phyloP scores from a whole-genome alignment of 2,113 vertebrate species.

The Gymnocephalus cernua region DNA sequence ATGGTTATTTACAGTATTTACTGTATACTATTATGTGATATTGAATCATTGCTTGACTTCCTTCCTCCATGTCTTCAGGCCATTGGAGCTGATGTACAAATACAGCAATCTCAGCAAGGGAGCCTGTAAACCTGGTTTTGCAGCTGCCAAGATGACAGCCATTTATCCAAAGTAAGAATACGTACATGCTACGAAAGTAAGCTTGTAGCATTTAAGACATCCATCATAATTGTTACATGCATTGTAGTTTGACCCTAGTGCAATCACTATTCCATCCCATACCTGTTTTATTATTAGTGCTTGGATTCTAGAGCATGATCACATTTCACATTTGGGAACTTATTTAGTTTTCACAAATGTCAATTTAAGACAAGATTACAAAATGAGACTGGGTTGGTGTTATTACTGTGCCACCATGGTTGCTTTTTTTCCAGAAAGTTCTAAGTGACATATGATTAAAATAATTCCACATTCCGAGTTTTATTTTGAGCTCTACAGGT shows the following conservation, averaged over 20 bases:
- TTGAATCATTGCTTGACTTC: neutral
- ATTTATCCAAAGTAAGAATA: slow-evolving; percentile 92
- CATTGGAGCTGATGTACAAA: slow-evolving; percentile 89
- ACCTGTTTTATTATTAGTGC: neutral
- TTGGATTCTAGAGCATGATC: neutral
- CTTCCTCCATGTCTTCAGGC: slow-evolving; percentile 74
- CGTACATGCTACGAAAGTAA: neutral
- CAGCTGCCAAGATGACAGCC: slow-evolving; percentile 91
- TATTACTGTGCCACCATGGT: too few relatives aligned
- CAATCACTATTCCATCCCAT: neutral
- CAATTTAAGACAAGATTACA: too few relatives aligned
- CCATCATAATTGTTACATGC: neutral
- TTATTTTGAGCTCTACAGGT: too few relatives aligned
- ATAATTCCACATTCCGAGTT: too few relatives aligned
- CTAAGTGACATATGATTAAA: too few relatives aligned
- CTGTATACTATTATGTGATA: neutral
- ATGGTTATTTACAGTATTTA: neutral
- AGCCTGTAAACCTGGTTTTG: slow-evolving; percentile 89
- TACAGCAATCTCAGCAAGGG: slow-evolving; percentile 92
- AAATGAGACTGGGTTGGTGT: too few relatives aligned
- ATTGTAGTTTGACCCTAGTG: neutral
- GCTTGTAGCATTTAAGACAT: neutral
- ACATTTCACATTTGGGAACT: neutral
- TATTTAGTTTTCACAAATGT: too few relatives aligned
- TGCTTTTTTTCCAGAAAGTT: too few relatives aligned